Base-by-base conservation (phyloP, 2,113 vertebrate species). In the Psephotus haematonotus region DNA sequence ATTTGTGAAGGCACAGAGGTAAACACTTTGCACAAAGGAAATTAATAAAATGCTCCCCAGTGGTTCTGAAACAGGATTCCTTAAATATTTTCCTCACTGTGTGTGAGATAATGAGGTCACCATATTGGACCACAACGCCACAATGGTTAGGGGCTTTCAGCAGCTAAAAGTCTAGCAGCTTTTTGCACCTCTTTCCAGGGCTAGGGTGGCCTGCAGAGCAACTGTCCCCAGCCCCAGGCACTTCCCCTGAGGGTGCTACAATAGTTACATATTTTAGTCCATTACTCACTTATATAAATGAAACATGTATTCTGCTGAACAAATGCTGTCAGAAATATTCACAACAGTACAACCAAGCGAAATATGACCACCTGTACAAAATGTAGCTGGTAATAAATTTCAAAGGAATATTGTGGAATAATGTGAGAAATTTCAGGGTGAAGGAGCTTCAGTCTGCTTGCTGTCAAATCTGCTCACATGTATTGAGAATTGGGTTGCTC, bases 11-110 rank as follows among this genome's bases (percentile, higher is more conserved):
- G 55, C 76, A 86, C 64, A 88, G 82, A 96, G 35, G 69, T 86
- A 97, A 96, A 96, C 31, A 86, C 86, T 94, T 96, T 71, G 46
- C 86, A 64, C 55, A 81, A 63, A 90, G 60, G 39, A 96, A 93
- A 94, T 93, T 78, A 95, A 75, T 83, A 92, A 93, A 95, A 71
- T 64, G 17, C 78, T 93, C 79, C 88, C 87, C 16, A 41, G 88
- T 93, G 79, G 17, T 88, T 94, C 43, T 74, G 69, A 81, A 83
- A 78, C 1, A 37, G 24, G 28, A 5, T 52, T 86, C 76, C 79
- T 90, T 75, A 96, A 92, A 90, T 94, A 86, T 63, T 94, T 96
- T 93, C 55, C 74, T 93, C 13, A 3, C 35, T 88, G 37, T 55
- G 43, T 29, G 6, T 33, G 33, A 50, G 20, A 81, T 93, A 88